A percentile compares a stretch with the other conserved stretches of the same genome.
Conservation (phyloP, 2,797 vertebrate genomes). For the Anabacerthia variegaticeps region DNA sequence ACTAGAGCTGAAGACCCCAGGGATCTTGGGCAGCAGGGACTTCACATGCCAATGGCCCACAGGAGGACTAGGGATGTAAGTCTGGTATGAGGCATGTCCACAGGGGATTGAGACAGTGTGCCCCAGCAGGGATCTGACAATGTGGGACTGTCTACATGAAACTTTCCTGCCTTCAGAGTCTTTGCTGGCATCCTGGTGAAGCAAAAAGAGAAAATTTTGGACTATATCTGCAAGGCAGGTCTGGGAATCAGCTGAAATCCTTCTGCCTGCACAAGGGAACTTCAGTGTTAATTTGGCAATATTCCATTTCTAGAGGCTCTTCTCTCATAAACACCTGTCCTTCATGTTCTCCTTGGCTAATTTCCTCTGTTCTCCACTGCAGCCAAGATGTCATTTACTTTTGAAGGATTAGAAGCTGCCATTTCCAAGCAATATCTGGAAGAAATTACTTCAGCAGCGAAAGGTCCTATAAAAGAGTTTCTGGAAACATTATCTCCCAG, state of each 20-base stretch:
- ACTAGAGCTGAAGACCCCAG: fast-evolving
- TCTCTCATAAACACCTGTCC: background rate
- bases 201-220: background rate
- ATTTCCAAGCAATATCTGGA: background rate
- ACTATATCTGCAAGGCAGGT: background rate
- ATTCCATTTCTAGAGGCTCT: background rate
- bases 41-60: fast-evolving
- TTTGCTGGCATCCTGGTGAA: background rate
- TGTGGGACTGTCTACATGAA: fast-evolving
- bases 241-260: background rate
- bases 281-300: background rate
- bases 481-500: background rate
- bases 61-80: fast-evolving
- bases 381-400: background rate
- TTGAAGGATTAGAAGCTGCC: background rate
- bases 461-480: background rate
- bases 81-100: fast-evolving
- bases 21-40: fast-evolving
- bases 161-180: background rate
- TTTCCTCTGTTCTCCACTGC: background rate
- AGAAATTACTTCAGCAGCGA: background rate
- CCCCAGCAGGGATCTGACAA: fast-evolving
- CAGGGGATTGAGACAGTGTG: background rate
- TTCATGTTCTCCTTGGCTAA: background rate
- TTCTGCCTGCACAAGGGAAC: background rate